Conservation (phyloP, 35 echinoderm and acorn worm species). For the Patiria miniata region DNA sequence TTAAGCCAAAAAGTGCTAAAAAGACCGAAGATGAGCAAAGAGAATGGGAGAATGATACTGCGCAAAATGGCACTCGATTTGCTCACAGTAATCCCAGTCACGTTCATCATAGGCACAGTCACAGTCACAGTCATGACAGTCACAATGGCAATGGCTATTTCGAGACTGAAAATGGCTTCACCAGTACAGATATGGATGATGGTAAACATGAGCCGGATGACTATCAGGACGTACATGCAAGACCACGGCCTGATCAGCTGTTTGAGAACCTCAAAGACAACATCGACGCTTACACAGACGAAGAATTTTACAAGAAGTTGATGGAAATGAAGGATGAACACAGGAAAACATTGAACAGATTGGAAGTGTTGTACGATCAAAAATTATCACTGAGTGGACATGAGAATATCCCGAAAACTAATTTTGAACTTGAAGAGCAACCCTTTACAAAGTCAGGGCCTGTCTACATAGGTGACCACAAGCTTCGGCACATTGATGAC, state of each 20-base stretch:
- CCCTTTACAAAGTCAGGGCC: conserved; percentile 61
- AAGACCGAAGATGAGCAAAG: neutral
- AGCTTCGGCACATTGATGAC: conserved; percentile 81
- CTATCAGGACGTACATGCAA: too few relatives aligned
- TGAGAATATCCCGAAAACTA: neutral
- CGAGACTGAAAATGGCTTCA: neutral
- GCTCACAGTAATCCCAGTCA: neutral
- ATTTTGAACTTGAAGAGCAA: neutral
- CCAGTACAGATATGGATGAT: too few relatives aligned
- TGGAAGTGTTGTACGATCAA: conserved; percentile 81
- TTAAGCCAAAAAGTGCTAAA: conserved; percentile 16
- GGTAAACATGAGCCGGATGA: too few relatives aligned
- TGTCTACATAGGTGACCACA: conserved; percentile 72
- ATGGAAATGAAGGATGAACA: conserved; percentile 70
- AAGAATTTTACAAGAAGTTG: conserved; percentile 85
- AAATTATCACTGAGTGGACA: neutral
- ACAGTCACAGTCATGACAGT: neutral
- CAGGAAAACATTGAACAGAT: conserved; percentile 58
- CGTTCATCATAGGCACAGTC: neutral
- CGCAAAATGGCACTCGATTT: conserved; percentile 10
- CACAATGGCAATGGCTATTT: neutral
- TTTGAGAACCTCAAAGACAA: conserved; percentile 74
- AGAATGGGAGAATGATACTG: neutral
- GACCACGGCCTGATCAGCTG: conserved; percentile 30
- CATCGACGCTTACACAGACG: conserved; percentile 60